A percentile compares a stretch with the other conserved stretches of the same genome.
Conservation (phyloP, 2,888 invertebrate species). For the Aricia artaxerxes region DNA sequence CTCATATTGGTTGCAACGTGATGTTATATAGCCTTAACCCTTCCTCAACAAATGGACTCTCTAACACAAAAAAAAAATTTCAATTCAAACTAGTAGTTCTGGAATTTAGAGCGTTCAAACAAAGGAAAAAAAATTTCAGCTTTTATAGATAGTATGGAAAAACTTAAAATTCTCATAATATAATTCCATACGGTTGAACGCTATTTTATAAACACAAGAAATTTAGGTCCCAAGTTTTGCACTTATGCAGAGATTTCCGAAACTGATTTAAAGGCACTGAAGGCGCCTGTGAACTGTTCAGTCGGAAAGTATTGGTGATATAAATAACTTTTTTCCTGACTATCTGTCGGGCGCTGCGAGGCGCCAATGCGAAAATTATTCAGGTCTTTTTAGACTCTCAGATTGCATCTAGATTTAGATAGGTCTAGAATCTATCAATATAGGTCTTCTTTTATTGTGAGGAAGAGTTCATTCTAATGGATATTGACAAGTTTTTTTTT, state of each 20-base stretch:
- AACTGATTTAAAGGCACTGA: slow-evolving; percentile 5
- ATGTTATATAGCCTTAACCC: too few species aligned
- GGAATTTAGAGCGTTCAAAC: too few species aligned
- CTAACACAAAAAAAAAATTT: background rate
- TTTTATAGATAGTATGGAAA: background rate
- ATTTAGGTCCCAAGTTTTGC: background rate
- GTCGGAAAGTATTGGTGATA: slow-evolving; percentile 7
- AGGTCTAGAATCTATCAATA: slow-evolving; percentile 32
- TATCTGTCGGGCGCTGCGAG: slow-evolving; percentile 58
- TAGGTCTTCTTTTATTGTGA: slow-evolving; percentile 20
- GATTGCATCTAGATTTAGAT: slow-evolving; percentile 33
- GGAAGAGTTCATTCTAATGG: background rate
- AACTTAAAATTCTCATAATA: too few species aligned
- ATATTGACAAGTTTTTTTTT: background rate
- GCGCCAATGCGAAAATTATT: slow-evolving; percentile 64
- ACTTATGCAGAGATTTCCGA: slow-evolving; percentile 3
- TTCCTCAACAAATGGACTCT: background rate
- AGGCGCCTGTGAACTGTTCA: background rate
- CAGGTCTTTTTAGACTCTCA: slow-evolving; percentile 38
- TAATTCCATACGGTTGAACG: background rate
- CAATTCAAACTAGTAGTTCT: too few species aligned
- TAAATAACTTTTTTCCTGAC: slow-evolving; percentile 29
- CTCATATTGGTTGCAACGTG: too few species aligned
- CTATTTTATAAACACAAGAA: background rate
- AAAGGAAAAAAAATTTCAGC: too few species aligned